Conservation (phyloP, 2,797 vertebrate genomes). For the Molossus alvarezi region DNA sequence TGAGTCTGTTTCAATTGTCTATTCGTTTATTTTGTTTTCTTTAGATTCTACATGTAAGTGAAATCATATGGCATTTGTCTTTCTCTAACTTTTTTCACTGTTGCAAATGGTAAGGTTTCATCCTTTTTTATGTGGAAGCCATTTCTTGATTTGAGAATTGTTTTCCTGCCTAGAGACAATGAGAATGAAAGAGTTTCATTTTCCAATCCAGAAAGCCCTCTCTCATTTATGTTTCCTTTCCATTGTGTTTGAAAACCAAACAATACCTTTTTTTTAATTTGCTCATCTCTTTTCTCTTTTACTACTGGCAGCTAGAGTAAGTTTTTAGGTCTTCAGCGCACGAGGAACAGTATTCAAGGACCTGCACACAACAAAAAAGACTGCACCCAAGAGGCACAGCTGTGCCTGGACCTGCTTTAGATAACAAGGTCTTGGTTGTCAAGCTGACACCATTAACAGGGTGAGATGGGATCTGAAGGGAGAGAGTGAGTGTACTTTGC, state of each 20-base stretch:
- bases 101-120: neutral
- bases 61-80: neutral
- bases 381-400: neutral
- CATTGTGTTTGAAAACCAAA: conserved; percentile 13
- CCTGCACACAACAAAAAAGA: neutral
- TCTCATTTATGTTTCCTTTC: conserved; percentile 36
- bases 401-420: neutral
- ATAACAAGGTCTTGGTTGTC: neutral
- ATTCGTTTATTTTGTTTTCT: neutral
- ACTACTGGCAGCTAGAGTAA: neutral
- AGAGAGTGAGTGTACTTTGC: neutral
- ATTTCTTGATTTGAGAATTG: conserved; percentile 60
- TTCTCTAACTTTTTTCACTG: neutral
- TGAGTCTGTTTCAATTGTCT: neutral
- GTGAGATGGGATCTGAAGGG: neutral
- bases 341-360: neutral
- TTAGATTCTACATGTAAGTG: neutral
- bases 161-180: conserved; percentile 34
- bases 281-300: neutral
- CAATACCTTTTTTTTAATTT: neutral
- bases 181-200: conserved; percentile 42
- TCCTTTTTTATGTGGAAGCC: neutral
- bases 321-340: neutral
- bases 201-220: conserved; percentile 13
- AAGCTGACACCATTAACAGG: neutral